Evolutionary conservation across 2,113 vertebrate genomes (phyloP).

Genomic region (Myrmecobius fasciatus): DNA sequence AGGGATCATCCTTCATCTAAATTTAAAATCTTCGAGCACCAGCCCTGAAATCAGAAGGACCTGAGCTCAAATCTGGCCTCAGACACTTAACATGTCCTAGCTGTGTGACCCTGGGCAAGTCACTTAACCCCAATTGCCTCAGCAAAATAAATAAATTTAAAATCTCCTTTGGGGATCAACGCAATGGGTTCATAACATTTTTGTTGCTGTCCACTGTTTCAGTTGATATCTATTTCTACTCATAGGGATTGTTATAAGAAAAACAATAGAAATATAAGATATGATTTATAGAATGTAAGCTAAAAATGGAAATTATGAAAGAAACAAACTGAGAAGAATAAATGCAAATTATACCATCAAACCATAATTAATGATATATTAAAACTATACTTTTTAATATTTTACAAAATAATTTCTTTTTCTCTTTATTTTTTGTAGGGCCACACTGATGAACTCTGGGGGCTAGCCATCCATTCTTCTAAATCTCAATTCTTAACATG

Average conservation of each 20-base stretch:
- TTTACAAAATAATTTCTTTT: not conserved
- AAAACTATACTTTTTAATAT: not conserved
- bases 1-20: not conserved
- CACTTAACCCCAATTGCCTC: no score
- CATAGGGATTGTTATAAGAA: not conserved
- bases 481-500: conserved; percentile 96
- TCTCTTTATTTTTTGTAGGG: conserved; percentile 84
- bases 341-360: not conserved
- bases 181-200: not conserved
- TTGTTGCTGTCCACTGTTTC: not conserved
- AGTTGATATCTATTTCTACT: not conserved
- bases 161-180: no score
- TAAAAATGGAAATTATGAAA: not conserved
- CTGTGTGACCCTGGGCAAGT: no score
- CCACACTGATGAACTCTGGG: conserved; percentile 98
- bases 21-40: not conserved
- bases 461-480: conserved; percentile 92
- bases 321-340: conserved; percentile 14
- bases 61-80: no score
- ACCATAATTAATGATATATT: not conserved
- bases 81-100: no score
- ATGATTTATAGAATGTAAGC: not conserved
- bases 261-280: not conserved
- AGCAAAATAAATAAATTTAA: no score
- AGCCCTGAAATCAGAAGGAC: no score